Conservation (phyloP, 2,113 vertebrate genomes). For the Atractosteus spatula region DNA sequence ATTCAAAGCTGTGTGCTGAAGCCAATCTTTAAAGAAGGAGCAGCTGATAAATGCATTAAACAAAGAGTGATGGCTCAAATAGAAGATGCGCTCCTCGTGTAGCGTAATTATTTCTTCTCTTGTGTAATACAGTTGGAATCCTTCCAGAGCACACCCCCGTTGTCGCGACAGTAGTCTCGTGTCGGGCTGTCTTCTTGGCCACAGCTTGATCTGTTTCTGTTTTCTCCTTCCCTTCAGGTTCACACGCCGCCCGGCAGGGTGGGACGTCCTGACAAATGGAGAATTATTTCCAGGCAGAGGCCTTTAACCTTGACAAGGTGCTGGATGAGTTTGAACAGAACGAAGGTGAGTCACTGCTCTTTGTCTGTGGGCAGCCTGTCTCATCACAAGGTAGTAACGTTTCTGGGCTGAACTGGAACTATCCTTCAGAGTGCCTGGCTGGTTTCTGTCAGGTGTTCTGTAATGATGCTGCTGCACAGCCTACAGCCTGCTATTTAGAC, state of each 20-base stretch:
- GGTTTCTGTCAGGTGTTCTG: background rate
- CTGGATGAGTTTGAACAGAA: constrained; percentile 98
- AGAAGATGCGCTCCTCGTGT: no score
- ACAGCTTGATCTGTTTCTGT: background rate
- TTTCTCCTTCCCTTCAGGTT: constrained; percentile 61
- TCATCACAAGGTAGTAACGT: no score
- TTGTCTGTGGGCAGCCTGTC: background rate
- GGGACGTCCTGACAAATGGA: constrained; percentile 93
- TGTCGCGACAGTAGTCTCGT: background rate
- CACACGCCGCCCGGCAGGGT: constrained; percentile 67
- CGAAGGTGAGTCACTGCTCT: constrained; percentile 76
- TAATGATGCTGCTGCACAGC: no score
- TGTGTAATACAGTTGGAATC: no score
- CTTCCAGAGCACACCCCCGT: no score
- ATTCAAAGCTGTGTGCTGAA: no score
- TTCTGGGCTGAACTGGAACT: background rate
- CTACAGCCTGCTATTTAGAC: no score
- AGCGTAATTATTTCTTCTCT: no score
- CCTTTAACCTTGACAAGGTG: constrained; percentile 98
- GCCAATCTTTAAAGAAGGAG: no score
- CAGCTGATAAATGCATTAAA: no score
- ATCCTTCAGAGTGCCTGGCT: background rate
- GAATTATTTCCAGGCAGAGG: constrained; percentile 99
- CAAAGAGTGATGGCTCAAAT: no score
- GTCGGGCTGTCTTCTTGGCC: background rate